Conservation (phyloP, 2,888 invertebrate genomes). For the Cheilosia impressa region DNA sequence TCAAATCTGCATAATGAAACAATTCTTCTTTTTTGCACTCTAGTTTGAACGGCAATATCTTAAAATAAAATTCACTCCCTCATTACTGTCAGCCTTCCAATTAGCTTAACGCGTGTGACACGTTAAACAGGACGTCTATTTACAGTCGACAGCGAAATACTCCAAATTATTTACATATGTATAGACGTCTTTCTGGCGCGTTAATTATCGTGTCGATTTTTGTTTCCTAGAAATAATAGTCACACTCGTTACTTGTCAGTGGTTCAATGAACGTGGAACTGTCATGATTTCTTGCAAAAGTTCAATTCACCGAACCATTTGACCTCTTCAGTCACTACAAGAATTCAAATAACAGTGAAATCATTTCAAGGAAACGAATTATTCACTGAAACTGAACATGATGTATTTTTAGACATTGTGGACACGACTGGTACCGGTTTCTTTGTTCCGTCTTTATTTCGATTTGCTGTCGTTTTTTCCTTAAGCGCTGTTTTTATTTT, state of each 20-base stretch:
- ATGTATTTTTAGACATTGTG: constrained; percentile 47
- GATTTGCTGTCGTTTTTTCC: constrained; percentile 8
- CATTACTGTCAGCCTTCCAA: constrained; percentile 35
- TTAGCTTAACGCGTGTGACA: constrained; percentile 37
- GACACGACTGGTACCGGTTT: constrained; percentile 47
- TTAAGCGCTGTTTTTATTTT: constrained; percentile 26
- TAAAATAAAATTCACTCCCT: constrained; percentile 20
- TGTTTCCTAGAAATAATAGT: constrained; percentile 13
- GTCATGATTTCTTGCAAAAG: constrained; percentile 1
- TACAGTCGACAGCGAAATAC: constrained; percentile 22
- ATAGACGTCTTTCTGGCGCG: not conserved
- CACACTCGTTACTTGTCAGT: not conserved
- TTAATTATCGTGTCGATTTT: constrained; percentile 28
- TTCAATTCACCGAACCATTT: not conserved
- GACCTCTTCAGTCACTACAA: not conserved
- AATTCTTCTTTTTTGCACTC: not conserved
- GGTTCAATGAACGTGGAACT: constrained; percentile 19
- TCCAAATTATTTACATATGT: constrained; percentile 19
- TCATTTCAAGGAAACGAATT: constrained; percentile 30
- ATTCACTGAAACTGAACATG: constrained; percentile 19
- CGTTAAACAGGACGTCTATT: constrained; percentile 39
- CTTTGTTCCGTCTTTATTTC: constrained; percentile 63
- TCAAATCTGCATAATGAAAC: not conserved
- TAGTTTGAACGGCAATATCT: not conserved
- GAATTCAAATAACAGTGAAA: constrained; percentile 17